Percentiles rank a stretch among this genome's conserved stretches.
Conservation (phyloP, 2,113 vertebrate species). For the Rhynchopsitta pachyrhyncha region DNA sequence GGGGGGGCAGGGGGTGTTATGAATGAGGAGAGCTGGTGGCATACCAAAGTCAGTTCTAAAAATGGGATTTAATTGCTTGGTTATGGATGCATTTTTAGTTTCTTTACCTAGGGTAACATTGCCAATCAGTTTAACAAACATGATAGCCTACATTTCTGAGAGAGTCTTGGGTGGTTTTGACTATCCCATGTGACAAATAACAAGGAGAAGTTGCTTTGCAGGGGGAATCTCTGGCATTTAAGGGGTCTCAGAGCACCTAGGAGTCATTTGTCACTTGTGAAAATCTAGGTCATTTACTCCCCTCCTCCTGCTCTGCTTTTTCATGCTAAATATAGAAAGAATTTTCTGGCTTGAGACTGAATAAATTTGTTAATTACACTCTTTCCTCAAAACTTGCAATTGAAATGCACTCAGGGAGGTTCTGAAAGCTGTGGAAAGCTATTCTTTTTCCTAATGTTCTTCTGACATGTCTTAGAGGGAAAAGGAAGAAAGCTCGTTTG, state of each 20-base stretch:
- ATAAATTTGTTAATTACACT: constrained; percentile 52
- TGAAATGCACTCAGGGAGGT: constrained; percentile 17
- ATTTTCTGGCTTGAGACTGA: constrained; percentile 24
- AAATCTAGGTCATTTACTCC: constrained; percentile 39
- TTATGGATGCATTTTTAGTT: neutral
- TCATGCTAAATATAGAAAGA: constrained; percentile 40
- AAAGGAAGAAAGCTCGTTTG: constrained; percentile 33
- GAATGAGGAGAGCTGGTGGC: neutral
- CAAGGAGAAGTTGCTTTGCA: neutral
- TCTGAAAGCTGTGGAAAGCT: constrained; percentile 4
- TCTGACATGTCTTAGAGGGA: constrained; percentile 29
- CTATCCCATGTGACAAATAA: neutral
- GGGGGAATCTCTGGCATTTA: neutral
- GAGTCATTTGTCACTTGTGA: constrained; percentile 29
- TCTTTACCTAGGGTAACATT: neutral
- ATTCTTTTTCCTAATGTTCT: neutral
- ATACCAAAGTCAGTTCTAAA: neutral
- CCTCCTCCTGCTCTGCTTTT: constrained; percentile 14
- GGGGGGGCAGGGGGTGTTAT: accelerated
- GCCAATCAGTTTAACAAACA: neutral
- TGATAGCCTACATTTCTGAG: neutral
- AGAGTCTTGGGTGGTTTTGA: neutral
- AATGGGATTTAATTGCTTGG: neutral
- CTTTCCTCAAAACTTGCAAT: constrained; percentile 29
- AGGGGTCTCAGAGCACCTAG: neutral